Evolutionary conservation across 2,797 vertebrate species (phyloP).

Genomic region (Manis javanica): DNA sequence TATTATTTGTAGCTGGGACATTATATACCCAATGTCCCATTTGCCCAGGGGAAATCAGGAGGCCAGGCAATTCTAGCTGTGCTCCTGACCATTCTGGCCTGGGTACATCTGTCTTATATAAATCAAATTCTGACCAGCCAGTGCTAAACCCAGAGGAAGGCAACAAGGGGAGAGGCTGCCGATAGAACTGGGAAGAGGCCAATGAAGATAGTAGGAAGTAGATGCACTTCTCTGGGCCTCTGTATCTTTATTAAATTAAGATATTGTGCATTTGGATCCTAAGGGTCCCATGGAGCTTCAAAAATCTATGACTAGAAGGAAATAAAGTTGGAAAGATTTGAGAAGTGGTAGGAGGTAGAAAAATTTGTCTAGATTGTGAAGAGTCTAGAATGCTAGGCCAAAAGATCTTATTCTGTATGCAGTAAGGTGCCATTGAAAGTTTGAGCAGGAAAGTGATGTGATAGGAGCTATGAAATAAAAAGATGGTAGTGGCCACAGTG

Average conservation of each 20-base stretch:
- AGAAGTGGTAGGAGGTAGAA: background rate
- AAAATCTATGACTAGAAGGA: background rate
- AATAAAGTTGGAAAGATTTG: background rate
- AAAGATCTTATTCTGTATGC: background rate
- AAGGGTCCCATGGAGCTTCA: background rate
- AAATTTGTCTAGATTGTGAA: background rate
- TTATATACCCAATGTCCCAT: background rate
- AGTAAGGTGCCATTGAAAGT: background rate
- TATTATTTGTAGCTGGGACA: background rate
- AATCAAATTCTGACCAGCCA: background rate
- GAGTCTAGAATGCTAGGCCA: background rate
- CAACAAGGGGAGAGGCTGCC: background rate
- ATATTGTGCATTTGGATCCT: background rate
- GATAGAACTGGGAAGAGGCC: background rate
- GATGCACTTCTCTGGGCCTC: background rate
- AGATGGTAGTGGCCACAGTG: background rate
- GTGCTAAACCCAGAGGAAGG: too few species aligned
- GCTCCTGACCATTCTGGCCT: background rate
- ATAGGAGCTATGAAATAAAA: background rate
- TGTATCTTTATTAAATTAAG: background rate
- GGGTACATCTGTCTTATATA: background rate
- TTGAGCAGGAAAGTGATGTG: background rate
- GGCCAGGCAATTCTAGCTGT: background rate
- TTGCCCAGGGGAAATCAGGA: background rate
- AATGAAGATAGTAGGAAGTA: background rate